Conservation (phyloP, 2,113 vertebrate genomes). For the Colaptes auratus region DNA sequence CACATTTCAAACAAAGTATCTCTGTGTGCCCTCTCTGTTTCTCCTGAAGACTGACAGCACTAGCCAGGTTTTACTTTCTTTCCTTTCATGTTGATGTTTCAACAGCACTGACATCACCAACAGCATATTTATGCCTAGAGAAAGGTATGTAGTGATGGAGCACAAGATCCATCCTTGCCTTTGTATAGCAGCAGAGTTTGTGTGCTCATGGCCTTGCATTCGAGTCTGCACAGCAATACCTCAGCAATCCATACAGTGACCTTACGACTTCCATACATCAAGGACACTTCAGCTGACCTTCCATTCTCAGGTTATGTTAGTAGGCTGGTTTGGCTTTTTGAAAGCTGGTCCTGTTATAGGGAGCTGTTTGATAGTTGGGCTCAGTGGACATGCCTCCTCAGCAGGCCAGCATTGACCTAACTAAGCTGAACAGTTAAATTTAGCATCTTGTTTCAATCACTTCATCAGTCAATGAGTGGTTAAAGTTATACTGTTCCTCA, state of each 20-base stretch:
- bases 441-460: background rate
- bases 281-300: background rate
- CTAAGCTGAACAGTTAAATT: background rate
- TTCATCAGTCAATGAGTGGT: background rate
- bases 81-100: background rate
- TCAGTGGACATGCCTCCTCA: background rate
- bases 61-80: background rate
- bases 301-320: background rate
- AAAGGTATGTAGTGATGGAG: background rate
- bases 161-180: background rate
- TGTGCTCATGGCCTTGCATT: fast-evolving
- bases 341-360: background rate
- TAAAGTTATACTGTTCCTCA: background rate
- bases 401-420: background rate
- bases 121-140: background rate
- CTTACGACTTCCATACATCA: fast-evolving
- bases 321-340: background rate
- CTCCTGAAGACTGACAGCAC: background rate
- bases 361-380: background rate
- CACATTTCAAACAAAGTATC: background rate
- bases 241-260: background rate
- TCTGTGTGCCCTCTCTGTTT: background rate
- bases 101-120: background rate
- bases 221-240: background rate
- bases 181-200: background rate